phyloP scores from a whole-genome alignment of 2,888 invertebrate genomes.

The Dynastes grantii region DNA sequence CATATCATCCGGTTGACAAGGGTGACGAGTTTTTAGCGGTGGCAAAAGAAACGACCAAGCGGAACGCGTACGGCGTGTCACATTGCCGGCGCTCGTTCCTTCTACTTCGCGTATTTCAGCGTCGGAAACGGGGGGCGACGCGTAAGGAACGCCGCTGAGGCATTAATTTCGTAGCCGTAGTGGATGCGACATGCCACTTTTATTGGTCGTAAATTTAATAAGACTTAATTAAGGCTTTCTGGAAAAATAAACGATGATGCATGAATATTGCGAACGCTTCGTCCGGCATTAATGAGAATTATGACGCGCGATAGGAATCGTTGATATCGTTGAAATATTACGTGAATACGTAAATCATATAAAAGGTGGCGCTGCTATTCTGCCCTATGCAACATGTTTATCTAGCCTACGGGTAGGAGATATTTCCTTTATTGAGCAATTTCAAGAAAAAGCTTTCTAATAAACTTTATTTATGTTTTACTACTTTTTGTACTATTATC shows the following conservation, averaged over 20 bases:
- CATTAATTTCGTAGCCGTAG: conserved; percentile 4
- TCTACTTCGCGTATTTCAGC: conserved; percentile 4
- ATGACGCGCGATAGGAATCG: too few relatives aligned
- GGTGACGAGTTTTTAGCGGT: background rate
- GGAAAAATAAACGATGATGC: conserved; percentile 10
- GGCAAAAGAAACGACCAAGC: background rate
- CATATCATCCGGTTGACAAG: conserved; percentile 9
- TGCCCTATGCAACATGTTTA: too few relatives aligned
- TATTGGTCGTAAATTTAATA: conserved; percentile 44
- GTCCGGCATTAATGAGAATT: too few relatives aligned
- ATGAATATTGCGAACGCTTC: too few relatives aligned
- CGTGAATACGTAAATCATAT: background rate
- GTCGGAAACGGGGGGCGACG: background rate
- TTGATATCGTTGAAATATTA: too few relatives aligned
- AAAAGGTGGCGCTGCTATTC: background rate
- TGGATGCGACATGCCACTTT: conserved; percentile 20
- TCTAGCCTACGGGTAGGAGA: too few relatives aligned
- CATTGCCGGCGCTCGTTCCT: background rate
- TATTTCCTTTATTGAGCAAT: too few relatives aligned
- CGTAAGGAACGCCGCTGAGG: background rate
- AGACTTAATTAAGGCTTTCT: conserved; percentile 31
- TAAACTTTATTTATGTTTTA: too few relatives aligned
- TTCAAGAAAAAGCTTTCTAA: too few relatives aligned
- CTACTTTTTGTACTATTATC: too few relatives aligned
- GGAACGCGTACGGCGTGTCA: background rate